phyloP scores from a whole-genome alignment of 2,797 vertebrate species.

The Enteromius trimaculatus region DNA sequence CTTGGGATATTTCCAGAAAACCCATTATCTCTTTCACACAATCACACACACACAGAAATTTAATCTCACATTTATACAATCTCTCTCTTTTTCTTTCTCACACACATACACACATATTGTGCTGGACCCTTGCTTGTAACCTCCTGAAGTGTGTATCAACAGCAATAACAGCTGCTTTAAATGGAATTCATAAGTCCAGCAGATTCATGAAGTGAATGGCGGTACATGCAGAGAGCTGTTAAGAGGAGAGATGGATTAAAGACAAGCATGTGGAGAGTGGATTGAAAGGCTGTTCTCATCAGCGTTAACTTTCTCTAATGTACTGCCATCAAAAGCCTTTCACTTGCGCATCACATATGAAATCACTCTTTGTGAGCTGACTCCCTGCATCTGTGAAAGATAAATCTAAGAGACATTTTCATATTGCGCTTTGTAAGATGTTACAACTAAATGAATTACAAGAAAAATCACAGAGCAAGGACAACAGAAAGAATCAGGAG shows the following conservation, averaged over 20 bases:
- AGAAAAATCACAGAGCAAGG: not conserved
- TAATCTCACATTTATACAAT: constrained; percentile 28
- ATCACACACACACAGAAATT: constrained; percentile 9
- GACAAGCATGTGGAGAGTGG: constrained; percentile 33
- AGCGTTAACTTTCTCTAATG: constrained; percentile 37
- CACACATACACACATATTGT: not conserved
- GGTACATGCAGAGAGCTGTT: constrained; percentile 26
- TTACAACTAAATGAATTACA: not conserved
- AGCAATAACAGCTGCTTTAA: constrained; percentile 34
- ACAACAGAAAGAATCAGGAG: constrained; percentile 1
- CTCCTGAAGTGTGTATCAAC: constrained; percentile 29
- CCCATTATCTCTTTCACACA: constrained; percentile 48
- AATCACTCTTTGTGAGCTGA: constrained; percentile 19
- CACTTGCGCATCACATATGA: not conserved
- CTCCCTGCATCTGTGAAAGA: constrained; percentile 11
- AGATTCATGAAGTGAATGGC: constrained; percentile 29
- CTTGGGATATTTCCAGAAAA: constrained; percentile 73
- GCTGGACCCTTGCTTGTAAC: constrained; percentile 30
- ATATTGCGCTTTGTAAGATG: not conserved
- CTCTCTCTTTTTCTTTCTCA: not conserved
- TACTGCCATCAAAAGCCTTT: constrained; percentile 34
- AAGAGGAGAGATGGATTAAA: constrained; percentile 37
- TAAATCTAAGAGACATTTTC: constrained; percentile 16
- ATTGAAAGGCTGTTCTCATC: constrained; percentile 46
- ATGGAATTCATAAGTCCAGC: constrained; percentile 36